A percentile compares a stretch with the other conserved stretches of the same genome.
Evolutionary conservation across 2,797 vertebrate species (phyloP).

Genomic region (Psittacula echo): DNA sequence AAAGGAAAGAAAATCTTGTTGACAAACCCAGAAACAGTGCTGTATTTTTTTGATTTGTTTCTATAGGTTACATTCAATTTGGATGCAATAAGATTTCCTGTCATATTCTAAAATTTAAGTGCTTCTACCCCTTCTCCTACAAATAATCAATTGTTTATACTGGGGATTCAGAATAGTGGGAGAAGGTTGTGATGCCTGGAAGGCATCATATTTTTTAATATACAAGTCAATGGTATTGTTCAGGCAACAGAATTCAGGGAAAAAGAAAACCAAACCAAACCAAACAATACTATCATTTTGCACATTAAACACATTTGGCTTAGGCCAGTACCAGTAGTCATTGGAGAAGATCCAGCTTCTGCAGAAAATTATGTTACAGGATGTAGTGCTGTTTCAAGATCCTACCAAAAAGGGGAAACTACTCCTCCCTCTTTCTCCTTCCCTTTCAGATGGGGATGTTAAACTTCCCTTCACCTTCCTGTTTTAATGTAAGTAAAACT

Average conservation of each 20-base stretch:
- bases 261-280: neutral
- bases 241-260: neutral
- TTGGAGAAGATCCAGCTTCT: neutral
- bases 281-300: neutral
- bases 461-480: neutral
- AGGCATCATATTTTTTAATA: neutral
- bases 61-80: neutral
- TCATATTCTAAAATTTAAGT: neutral
- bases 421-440: neutral
- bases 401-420: neutral
- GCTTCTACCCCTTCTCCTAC: fast-evolving
- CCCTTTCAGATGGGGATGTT: neutral
- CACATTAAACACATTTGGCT: neutral
- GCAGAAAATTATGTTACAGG: neutral
- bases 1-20: neutral
- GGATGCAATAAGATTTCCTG: neutral
- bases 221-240: neutral
- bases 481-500: neutral
- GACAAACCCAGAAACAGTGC: neutral
- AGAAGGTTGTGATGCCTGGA: neutral
- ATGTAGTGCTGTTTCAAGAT: neutral
- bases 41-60: neutral
- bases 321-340: neutral
- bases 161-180: neutral
- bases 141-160: neutral